Evolutionary conservation across 2,888 invertebrate species (phyloP), one percentile per base, ranked within the genome.

Genomic region (Lasiommata megera): DNA sequence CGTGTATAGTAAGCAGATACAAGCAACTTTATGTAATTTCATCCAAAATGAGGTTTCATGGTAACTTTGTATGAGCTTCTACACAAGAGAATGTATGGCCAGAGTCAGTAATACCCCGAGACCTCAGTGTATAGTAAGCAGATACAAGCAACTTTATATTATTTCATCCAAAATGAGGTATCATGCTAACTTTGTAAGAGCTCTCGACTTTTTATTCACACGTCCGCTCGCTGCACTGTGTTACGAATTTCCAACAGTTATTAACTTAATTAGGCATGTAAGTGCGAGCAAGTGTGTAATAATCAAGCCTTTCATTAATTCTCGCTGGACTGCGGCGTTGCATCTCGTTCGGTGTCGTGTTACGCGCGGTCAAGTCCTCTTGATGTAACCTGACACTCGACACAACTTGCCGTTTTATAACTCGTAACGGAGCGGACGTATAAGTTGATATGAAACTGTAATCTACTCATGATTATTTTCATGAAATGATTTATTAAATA

Each of bases 241-340:
- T 16, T 41, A 40, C 40, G 37, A 60, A 60, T 55, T 53, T 60
- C 60, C 79, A 31, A 40, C 51, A 40, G 79, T 77, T 80, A 80
- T 68, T 62, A 72, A 73, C 71, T 75, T 82, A 82, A 82, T 80
- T 75, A 76, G 67, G 73, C 76, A 71, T 76, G 72, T 76, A 74
- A 79, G 71, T 77, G 69, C 70, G 62, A 56, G 57, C 61, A 69
- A 65, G 67, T 63, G 62, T 64, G 64, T 67, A 66, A 73, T 72
- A 76, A 69, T 67, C 66, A 51, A 44, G 62, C 60, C 71, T 69
- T 74, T 74, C 68, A 71, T 70, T 64, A 65, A 59, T 62, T 64
- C 64, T 55, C 61, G 63, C 56, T 58, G 63, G 66, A 63, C 64
- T 54, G 65, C 59, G 59, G 64, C 57, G 61, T 61, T 67, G 66